phyloP scores from a whole-genome alignment of 2,888 invertebrate species.

The Aphelenchoides bicaudatus region DNA sequence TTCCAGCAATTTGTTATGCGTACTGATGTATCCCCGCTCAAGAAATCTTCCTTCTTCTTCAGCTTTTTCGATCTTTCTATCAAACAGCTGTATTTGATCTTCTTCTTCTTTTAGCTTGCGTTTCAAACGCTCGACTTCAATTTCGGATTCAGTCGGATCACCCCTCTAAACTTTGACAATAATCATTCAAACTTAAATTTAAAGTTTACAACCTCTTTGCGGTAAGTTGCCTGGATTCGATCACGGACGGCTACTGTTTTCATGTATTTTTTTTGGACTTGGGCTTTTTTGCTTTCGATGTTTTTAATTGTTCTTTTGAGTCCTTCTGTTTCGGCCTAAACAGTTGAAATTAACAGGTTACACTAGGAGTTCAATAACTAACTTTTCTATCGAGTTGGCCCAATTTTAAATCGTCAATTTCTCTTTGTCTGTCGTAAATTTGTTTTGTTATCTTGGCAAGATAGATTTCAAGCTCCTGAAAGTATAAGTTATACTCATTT shows the following conservation, averaged over 20 bases:
- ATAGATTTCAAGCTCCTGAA: constrained; percentile 16
- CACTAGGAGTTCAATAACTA: background rate
- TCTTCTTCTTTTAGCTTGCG: constrained; percentile 9
- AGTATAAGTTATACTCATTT: background rate
- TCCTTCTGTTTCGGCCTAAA: constrained; percentile 16
- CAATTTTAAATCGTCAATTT: constrained; percentile 19
- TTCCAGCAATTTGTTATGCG: constrained; percentile 13
- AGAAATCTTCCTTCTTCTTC: constrained; percentile 14
- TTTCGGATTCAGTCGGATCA: constrained; percentile 11
- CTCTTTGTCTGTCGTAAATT: constrained; percentile 19
- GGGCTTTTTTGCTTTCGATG: background rate
- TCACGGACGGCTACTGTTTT: constrained; percentile 16
- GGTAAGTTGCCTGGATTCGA: constrained; percentile 7
- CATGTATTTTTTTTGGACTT: constrained; percentile 15
- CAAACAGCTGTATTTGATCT: background rate
- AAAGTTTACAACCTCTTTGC: background rate
- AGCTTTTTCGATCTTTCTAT: constrained; percentile 7
- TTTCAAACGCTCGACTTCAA: constrained; percentile 17
- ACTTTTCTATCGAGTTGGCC: constrained; percentile 19
- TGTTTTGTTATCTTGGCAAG: constrained; percentile 10
- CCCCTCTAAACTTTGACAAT: background rate
- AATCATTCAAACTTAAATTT: too few species aligned
- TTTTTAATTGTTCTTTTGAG: constrained; percentile 4
- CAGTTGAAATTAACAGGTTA: background rate
- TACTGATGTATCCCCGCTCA: constrained; percentile 10